Conservation (phyloP, 2,888 invertebrate genomes). For the Pseudococcus longispinus region DNA sequence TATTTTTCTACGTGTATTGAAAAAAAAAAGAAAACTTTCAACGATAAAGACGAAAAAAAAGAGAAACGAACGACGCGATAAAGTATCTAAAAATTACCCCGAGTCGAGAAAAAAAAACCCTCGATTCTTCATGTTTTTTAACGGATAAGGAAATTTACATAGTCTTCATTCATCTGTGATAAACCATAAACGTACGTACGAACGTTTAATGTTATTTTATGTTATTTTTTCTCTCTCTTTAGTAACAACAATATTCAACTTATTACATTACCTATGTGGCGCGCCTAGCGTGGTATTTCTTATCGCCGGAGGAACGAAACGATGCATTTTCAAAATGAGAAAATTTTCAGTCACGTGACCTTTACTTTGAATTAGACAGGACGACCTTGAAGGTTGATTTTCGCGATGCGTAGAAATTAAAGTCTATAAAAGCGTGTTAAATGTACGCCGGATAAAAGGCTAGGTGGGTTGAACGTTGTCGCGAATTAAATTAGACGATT, state of each 20-base stretch:
- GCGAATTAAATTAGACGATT: conserved; percentile 11
- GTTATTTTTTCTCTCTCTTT: background rate
- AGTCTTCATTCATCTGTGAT: conserved; percentile 24
- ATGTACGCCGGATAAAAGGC: too few relatives aligned
- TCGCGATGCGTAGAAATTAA: background rate
- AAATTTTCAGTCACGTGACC: background rate
- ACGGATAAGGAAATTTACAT: background rate
- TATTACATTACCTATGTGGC: background rate
- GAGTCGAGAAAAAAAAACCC: background rate
- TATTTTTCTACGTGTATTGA: background rate
- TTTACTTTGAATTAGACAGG: background rate
- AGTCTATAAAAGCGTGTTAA: background rate
- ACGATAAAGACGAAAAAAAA: background rate
- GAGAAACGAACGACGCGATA: background rate
- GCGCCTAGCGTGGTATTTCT: background rate
- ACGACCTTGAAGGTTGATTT: background rate
- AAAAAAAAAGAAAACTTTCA: background rate
- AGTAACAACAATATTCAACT: background rate
- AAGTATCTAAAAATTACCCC: background rate
- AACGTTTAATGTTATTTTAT: background rate
- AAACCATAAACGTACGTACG: conserved; percentile 18
- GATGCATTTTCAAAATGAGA: conserved; percentile 4
- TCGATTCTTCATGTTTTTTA: background rate
- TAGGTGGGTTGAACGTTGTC: background rate
- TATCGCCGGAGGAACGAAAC: background rate